Evolutionary conservation across 2,113 vertebrate species (phyloP).

Genomic region (Ursus arctos): DNA sequence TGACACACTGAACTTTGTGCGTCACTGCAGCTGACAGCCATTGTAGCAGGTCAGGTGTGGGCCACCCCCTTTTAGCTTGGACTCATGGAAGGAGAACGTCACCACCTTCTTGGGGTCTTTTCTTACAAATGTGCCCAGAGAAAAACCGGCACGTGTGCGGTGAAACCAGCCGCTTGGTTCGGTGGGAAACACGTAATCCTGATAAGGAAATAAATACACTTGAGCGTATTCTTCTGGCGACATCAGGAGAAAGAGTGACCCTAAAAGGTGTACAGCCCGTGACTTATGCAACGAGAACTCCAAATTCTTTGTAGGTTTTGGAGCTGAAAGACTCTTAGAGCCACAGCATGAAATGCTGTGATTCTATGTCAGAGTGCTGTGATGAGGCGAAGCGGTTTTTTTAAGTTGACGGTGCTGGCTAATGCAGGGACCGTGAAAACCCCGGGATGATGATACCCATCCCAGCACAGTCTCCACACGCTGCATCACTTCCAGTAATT

Average conservation of each 20-base stretch:
- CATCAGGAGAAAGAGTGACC: background rate
- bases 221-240: background rate
- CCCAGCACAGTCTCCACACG: background rate
- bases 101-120: background rate
- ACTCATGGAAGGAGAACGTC: background rate
- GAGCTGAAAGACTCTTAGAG: background rate
- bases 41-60: no score
- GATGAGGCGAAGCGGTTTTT: no score
- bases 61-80: background rate
- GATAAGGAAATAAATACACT: background rate
- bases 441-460: background rate
- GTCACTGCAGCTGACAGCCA: background rate
- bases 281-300: background rate
- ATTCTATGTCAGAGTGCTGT: accelerated
- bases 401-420: no score
- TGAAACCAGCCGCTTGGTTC: background rate
- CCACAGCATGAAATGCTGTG: background rate
- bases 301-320: background rate
- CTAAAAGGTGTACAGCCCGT: no score
- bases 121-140: background rate
- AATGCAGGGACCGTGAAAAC: background rate
- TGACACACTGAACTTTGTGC: accelerated
- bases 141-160: background rate
- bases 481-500: background rate
- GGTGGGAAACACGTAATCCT: accelerated